phyloP scores from a whole-genome alignment of 2,888 invertebrate species.

The Platypus cylindrus region DNA sequence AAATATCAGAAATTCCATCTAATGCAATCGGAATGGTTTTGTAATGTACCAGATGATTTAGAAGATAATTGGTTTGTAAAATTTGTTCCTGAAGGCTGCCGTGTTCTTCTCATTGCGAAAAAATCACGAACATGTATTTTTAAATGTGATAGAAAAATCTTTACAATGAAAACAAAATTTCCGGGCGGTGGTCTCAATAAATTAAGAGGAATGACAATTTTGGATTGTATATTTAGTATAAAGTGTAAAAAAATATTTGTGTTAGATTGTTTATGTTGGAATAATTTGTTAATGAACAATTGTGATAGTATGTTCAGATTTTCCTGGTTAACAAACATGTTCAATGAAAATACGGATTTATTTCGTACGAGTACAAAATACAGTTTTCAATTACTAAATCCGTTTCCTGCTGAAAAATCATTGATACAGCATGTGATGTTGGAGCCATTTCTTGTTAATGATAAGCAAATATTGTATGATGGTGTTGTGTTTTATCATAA shows the following conservation, averaged over 20 bases:
- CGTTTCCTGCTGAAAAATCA: conserved; percentile 35
- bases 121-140: conserved; percentile 25
- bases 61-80: conserved; percentile 57
- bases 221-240: conserved; percentile 73
- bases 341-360: conserved; percentile 49
- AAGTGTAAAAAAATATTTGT: conserved; percentile 53
- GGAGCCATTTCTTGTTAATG: conserved; percentile 28
- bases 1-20: conserved; percentile 28
- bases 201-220: conserved; percentile 45
- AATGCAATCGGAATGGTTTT: conserved; percentile 90
- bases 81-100: conserved; percentile 72
- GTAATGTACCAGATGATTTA: conserved; percentile 70
- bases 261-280: conserved; percentile 72
- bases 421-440: conserved; percentile 38
- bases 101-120: conserved; percentile 69
- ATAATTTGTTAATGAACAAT: conserved; percentile 53
- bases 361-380: conserved; percentile 33
- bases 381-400: conserved; percentile 40
- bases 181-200: conserved; percentile 55
- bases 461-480: conserved; percentile 48
- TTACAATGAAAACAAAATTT: conserved; percentile 46
- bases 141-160: conserved; percentile 16
- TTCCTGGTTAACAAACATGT: conserved; percentile 67
- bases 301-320: conserved; percentile 73
- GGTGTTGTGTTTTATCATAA: conserved; percentile 89